Evolutionary conservation across 1,140 invertebrate species (phyloP).

Genomic region (Listronotus oregonensis): DNA sequence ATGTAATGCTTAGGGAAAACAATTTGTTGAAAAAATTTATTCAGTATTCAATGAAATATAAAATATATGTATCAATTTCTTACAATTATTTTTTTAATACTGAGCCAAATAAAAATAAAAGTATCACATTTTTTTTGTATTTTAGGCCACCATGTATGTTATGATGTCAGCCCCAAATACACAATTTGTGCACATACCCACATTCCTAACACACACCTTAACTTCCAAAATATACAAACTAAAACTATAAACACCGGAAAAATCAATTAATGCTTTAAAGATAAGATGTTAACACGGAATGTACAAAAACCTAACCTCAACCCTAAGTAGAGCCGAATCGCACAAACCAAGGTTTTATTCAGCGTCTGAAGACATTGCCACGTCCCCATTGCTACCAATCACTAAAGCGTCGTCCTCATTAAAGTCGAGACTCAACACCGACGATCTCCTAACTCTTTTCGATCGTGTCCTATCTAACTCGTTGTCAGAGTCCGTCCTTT

Average conservation of each 20-base stretch:
- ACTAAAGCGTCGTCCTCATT: slow-evolving; percentile 67
- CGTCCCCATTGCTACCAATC: slow-evolving; percentile 63
- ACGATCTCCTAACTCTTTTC: slow-evolving; percentile 69
- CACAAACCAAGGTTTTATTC: slow-evolving; percentile 38
- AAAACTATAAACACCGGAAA: neutral
- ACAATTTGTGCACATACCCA: neutral
- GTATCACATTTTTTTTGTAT: too few relatives aligned
- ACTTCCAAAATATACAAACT: neutral
- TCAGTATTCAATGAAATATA: too few relatives aligned
- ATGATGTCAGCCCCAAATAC: too few relatives aligned
- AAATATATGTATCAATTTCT: too few relatives aligned
- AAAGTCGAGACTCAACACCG: slow-evolving; percentile 72
- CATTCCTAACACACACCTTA: slow-evolving; percentile 1
- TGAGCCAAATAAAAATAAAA: too few relatives aligned
- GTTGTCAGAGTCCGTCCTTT: slow-evolving; percentile 59
- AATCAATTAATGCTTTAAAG: neutral
- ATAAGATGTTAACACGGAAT: slow-evolving; percentile 17
- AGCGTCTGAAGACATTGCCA: slow-evolving; percentile 56
- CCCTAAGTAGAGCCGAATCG: neutral
- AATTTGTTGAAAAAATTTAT: too few relatives aligned
- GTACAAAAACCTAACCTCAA: neutral
- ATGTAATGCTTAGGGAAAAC: too few relatives aligned
- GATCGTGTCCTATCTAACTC: slow-evolving; percentile 59
- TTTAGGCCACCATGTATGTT: too few relatives aligned
- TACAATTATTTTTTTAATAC: too few relatives aligned